phyloP scores from a whole-genome alignment of 2,113 vertebrate genomes.

The Ramphastos sulfuratus region DNA sequence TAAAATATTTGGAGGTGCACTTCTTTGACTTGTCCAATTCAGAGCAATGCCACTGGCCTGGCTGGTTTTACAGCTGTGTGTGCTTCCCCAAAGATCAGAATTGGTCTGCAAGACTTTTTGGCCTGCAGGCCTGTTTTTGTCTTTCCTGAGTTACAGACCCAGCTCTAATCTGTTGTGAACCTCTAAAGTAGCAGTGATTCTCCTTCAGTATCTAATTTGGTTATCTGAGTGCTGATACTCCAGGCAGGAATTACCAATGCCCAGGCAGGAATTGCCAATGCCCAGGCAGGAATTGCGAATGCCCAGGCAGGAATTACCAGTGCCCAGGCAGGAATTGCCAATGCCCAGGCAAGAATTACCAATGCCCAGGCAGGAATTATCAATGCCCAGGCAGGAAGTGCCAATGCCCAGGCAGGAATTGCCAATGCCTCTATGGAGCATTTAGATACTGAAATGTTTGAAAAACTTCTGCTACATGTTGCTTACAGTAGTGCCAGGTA shows the following conservation, averaged over 20 bases:
- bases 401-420: not conserved
- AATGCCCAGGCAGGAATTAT: not conserved
- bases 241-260: not conserved
- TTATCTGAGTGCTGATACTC: not conserved
- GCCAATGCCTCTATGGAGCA: not conserved
- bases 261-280: too few relatives aligned
- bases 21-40: not conserved
- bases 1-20: not conserved
- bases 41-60: not conserved
- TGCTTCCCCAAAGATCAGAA: constrained; percentile 38
- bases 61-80: not conserved
- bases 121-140: not conserved
- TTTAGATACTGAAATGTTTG: constrained; percentile 55
- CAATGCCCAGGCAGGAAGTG: not conserved
- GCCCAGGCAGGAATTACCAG: too few relatives aligned
- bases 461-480: constrained; percentile 36
- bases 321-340: not conserved
- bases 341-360: not conserved
- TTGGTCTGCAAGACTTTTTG: not conserved
- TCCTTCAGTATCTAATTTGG: not conserved
- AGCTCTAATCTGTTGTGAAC: not conserved
- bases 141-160: constrained; percentile 11
- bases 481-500: not conserved
- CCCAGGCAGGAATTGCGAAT: too few relatives aligned
- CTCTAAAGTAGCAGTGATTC: constrained; percentile 20